Base-by-base conservation (phyloP, 1,140 invertebrate species). In the Tribolium castaneum region DNA sequence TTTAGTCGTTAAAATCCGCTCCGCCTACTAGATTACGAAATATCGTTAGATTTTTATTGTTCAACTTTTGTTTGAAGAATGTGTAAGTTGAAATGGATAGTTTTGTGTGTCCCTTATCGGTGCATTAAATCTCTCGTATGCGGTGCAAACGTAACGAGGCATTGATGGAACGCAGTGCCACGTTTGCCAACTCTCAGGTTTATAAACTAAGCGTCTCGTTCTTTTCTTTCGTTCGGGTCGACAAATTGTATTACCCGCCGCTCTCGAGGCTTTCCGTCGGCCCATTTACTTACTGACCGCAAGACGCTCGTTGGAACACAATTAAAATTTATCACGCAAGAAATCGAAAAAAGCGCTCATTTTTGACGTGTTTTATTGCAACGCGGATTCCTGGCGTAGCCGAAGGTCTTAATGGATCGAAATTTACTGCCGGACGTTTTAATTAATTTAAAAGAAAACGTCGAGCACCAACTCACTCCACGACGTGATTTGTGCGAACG, bases 111-210 rank as follows among this genome's bases (percentile, higher is more conserved):
- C 6, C 3, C 6, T 30, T 4, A 30, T 30, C 25, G 75, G 78
- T 81, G 80, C 76, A 74, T 81, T 80, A 81, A 80, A 80, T 14
- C 80, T 80, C 80, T 77, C 52, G 45, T n/a, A 73, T 70, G 66
- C 59, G 70, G 80, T 80, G 80, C 80, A 80, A 80, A 80, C 79
- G 80, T 77, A 75, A 79, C 80, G 77, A 66, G 80, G 70, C 75
- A 74, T 75, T 81, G 80, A 81, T 80, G 77, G 78, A 81, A 70
- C 52, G 70, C 70, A 22, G 52, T 62, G 62, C 39, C 70, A 56
- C 49, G 50, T 70, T 59, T 78, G 76, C 76, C 76, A 78, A 78
- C 30, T 77, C 62, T 30, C 51, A 73, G 70, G 70, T 78, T 50
- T 50, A 51, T 72, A 52, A 30, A 72, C 22, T 25, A 70, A 49